phyloP scores from a whole-genome alignment of 2,888 invertebrate species.

The Sesamia inferens region DNA sequence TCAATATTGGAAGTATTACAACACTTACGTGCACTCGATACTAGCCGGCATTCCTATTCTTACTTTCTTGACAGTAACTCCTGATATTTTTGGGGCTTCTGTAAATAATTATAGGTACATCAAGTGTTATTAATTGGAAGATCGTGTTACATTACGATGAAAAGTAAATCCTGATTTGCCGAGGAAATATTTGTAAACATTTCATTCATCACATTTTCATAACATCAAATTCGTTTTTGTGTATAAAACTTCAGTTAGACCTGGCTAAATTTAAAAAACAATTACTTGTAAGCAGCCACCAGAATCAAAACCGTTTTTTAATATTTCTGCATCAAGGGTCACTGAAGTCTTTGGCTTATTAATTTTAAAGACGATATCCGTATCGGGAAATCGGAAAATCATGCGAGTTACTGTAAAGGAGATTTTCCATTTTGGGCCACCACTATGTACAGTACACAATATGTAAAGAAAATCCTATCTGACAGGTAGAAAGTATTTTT shows the following conservation, averaged over 20 bases:
- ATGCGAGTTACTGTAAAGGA: neutral
- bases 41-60: slow-evolving; percentile 14
- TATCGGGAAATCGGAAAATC: neutral
- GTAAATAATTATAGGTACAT: slow-evolving; percentile 7
- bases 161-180: neutral
- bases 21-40: slow-evolving; percentile 29
- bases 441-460: too few relatives aligned
- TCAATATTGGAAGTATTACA: neutral
- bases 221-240: neutral
- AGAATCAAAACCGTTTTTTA: neutral
- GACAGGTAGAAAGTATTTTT: too few relatives aligned
- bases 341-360: neutral
- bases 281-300: neutral
- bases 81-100: slow-evolving; percentile 45
- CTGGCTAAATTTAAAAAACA: neutral
- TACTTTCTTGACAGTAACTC: slow-evolving; percentile 18
- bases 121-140: neutral
- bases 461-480: too few relatives aligned
- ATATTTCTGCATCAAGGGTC: neutral
- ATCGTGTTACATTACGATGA: neutral
- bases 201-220: too few relatives aligned
- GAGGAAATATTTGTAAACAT: too few relatives aligned
- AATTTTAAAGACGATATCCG: neutral
- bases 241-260: too few relatives aligned
- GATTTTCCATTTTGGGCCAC: too few relatives aligned